Evolutionary conservation across 2,888 invertebrate species (phyloP).

Genomic region (Diploptera punctata): DNA sequence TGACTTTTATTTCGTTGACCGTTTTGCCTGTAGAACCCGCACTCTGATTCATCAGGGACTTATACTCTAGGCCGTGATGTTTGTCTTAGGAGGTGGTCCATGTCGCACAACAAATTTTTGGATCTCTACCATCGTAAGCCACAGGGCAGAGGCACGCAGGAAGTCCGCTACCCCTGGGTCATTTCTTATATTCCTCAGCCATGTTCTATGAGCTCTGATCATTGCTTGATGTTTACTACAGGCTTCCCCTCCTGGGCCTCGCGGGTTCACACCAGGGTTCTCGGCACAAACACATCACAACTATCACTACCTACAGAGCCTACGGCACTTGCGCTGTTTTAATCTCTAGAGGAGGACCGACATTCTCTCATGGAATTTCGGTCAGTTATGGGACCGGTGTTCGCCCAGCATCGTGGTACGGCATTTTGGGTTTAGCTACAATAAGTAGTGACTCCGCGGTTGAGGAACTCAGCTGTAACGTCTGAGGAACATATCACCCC

Average conservation of each 20-base stretch:
- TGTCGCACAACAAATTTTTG: conserved; percentile 69
- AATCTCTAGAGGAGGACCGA: no score
- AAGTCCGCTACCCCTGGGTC: conserved; percentile 58
- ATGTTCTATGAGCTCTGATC: conserved; percentile 58
- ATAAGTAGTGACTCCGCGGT: no score
- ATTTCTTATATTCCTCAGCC: conserved; percentile 56
- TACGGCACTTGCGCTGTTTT: no score
- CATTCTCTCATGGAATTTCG: no score
- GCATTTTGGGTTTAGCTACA: no score
- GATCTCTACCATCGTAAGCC: conserved; percentile 68
- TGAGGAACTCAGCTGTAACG: no score
- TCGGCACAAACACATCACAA: no score
- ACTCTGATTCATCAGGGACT: not conserved
- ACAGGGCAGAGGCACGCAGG: conserved; percentile 71
- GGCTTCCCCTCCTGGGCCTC: conserved; percentile 57
- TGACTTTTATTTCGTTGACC: conserved; percentile 53
- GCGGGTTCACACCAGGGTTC: conserved; percentile 58
- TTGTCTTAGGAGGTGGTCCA: conserved; percentile 32
- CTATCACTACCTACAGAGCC: no score
- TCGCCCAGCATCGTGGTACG: no score
- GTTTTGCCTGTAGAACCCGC: conserved; percentile 20
- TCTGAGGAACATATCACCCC: no score
- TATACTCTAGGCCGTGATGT: not conserved
- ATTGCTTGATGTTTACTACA: conserved; percentile 62
- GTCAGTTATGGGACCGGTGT: no score